phyloP scores from a whole-genome alignment of 1,140 invertebrate species.

The Calephelis nemesis region DNA sequence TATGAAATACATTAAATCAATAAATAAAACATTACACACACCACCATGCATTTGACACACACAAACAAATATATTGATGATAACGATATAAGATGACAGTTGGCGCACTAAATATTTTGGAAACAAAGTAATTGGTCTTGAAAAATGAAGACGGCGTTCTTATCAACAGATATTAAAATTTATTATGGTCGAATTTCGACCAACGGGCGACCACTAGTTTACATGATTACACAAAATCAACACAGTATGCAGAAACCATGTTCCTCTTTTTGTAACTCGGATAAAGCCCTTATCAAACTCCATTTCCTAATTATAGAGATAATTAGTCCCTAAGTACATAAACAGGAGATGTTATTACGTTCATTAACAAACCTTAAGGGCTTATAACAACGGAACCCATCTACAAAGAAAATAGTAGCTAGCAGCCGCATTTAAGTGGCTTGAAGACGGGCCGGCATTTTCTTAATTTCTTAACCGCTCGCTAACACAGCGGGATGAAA shows the following conservation, averaged over 20 bases:
- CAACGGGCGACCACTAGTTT: no score
- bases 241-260: background rate
- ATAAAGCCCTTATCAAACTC: background rate
- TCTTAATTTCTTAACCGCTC: slow-evolving; percentile 74
- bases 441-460: slow-evolving; percentile 54
- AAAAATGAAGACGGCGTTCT: no score
- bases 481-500: slow-evolving; percentile 70
- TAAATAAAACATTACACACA: no score
- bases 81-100: no score
- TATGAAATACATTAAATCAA: no score
- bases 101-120: no score
- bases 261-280: background rate
- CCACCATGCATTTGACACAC: no score
- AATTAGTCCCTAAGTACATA: slow-evolving; percentile 18
- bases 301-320: slow-evolving; percentile 7
- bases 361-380: slow-evolving; percentile 62
- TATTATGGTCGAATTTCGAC: no score
- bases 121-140: no score
- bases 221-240: no score
- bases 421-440: slow-evolving; percentile 36
- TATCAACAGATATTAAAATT: no score
- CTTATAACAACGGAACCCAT: slow-evolving; percentile 55
- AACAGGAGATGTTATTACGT: slow-evolving; percentile 38
- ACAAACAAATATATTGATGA: no score
- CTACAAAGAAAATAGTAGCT: slow-evolving; percentile 35